Evolutionary conservation across 2,113 vertebrate species (phyloP).

Genomic region (Calyptommatus sinebrachiatus): DNA sequence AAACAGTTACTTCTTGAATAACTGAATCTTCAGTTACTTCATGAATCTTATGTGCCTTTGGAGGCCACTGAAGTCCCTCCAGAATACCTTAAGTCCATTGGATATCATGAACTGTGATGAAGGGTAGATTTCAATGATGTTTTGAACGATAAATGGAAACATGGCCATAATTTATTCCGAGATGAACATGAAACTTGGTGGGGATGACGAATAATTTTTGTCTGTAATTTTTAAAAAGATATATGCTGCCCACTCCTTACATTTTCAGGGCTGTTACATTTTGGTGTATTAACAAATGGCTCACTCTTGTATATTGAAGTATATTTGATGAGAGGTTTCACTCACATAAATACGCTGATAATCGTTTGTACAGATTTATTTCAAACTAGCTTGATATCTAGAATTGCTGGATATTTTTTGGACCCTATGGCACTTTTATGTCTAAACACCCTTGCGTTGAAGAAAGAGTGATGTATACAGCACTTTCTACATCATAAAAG

Average conservation of each 20-base stretch:
- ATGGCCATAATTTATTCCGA: too few species aligned
- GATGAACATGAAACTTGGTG: background rate
- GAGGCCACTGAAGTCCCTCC: too few species aligned
- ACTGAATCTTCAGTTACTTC: too few species aligned
- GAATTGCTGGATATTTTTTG: background rate
- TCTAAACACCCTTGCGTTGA: background rate
- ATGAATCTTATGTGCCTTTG: too few species aligned
- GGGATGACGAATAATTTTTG: background rate
- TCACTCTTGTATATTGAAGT: background rate
- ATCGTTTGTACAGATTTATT: background rate
- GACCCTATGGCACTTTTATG: background rate
- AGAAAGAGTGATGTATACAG: background rate
- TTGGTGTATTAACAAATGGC: background rate
- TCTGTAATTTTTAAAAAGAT: background rate
- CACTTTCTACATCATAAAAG: background rate
- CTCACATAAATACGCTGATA: background rate
- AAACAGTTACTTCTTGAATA: too few species aligned
- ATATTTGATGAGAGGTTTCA: background rate
- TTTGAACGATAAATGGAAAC: too few species aligned
- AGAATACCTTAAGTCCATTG: too few species aligned
- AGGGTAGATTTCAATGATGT: too few species aligned
- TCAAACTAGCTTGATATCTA: too few species aligned
- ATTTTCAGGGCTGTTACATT: background rate
- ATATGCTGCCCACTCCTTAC: background rate
- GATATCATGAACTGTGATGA: too few species aligned